Evolutionary conservation across 2,797 vertebrate genomes (phyloP), one percentile per base, ranked within the genome.

Genomic region (Hyperoplus immaculatus): DNA sequence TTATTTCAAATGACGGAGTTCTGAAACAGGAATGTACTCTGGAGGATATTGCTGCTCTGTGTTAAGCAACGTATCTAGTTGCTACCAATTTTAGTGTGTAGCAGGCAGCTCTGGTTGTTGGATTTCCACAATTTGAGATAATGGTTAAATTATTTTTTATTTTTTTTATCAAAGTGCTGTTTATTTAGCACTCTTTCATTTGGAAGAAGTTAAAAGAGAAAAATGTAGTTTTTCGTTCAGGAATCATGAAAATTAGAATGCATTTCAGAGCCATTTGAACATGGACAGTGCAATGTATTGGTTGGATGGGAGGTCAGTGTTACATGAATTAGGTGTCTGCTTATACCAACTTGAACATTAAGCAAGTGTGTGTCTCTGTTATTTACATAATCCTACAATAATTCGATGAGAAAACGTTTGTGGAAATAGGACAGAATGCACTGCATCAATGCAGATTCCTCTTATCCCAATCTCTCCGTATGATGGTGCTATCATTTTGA

Each of bases 321-420:
- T 29, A 29, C 29, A 42, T 49, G 29, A 75, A 46, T 71, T 49
- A 59, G 14, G 9, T 13, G 41, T 62, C 16, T n/a, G 54, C 8
- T 59, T 69, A 16, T 46, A 73, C 4, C 67, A 49, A 77, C 63
- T 77, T 83, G 70, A 87, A 81, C 5, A 18, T 53, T 21, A 39
- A n/a, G 10, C 4, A 54, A 14, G 12, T 58, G 42, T 67, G 54
- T 63, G 21, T 55, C 50, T 60, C 45, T 51, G 66, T 64, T 71
- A 61, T 72, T 80, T 45, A 21, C 4, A 43, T 49, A 13, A 12
- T 53, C 8, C 1, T 64, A 9, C 18, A 67, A 59, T 29, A 29
- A 38, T 13, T 59, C 4, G 71, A 15, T 56, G 43, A 64, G 29
- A 5, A 42, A n/a, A 36, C 3, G 41, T 36, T 1, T 15, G 51